Conservation (phyloP, 2,797 vertebrate genomes). For the Microhierax caerulescens region DNA sequence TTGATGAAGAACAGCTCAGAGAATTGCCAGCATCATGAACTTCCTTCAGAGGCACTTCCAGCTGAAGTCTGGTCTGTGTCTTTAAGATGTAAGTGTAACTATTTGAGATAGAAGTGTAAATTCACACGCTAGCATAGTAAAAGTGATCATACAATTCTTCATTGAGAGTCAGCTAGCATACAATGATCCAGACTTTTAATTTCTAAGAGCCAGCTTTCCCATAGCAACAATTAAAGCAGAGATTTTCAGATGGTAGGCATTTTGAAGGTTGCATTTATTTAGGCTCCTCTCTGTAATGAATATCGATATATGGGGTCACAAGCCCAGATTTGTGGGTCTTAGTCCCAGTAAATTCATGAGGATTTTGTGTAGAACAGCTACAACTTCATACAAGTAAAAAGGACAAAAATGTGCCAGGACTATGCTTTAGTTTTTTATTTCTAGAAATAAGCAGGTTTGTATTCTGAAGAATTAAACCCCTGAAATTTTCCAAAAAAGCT, state of each 20-base stretch:
- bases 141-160: neutral
- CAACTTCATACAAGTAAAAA: neutral
- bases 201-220: neutral
- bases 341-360: neutral
- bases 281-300: neutral
- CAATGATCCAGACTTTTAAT: neutral
- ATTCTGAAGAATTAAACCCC: neutral
- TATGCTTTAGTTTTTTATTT: neutral
- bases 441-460: neutral
- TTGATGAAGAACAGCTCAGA: neutral
- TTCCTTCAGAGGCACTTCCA: neutral
- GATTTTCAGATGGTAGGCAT: neutral
- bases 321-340: neutral
- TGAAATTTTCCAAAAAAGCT: neutral
- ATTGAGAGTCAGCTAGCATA: neutral
- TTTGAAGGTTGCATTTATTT: neutral
- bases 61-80: neutral
- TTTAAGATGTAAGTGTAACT: neutral
- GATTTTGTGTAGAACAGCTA: neutral
- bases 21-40: neutral
- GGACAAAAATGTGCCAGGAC: neutral
- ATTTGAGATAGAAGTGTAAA: neutral
- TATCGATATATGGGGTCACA: neutral
- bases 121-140: neutral
- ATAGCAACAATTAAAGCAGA: neutral